Evolutionary conservation across 2,113 vertebrate genomes (phyloP), one percentile per base, ranked within the genome.

Genomic region (Sebastes fasciatus): DNA sequence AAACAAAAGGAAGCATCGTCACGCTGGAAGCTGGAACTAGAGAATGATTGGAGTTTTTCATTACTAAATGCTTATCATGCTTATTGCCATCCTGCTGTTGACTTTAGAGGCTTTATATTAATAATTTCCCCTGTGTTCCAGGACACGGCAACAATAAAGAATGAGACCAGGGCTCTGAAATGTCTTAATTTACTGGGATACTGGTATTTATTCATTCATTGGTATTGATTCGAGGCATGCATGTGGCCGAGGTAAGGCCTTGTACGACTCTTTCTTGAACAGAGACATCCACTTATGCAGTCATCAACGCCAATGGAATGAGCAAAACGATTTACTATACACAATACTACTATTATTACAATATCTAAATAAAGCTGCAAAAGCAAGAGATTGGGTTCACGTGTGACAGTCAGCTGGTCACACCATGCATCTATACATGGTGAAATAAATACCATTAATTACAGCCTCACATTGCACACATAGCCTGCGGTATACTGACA

Each of bases 371-470:
- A 54, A 49, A 12, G 43, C 55, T 5, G 54, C 48, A 55, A 65
- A 57, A n/a, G 21, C 3, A 34, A 19, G 6, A 67, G n/a, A 40
- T 0, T 9, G 45, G 48, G 21, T 51, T 64, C 42, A n/a, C n/a
- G 23, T 19, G 74, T 6, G 45, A 65, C 77, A 23, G 60, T 64
- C 80, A 68, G 69, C 34, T 16, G 73, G 54, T 61, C 54, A 64
- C 73, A 61, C 66, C 26, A 34, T 52, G 78, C 62, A 46, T 73
- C 64, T 65, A 54, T 77, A 63, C 49, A 73, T 46, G 68, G 58
- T 58, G 43, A 74, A 89, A 84, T 82, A 74, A 75, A 91, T 75
- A 66, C 49, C 70, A 84, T 73, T 90, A 89, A 92, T 88, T 87
- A 85, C 77, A 42, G 69, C 77, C 48, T 83, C 76, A 80, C 79